Base-by-base conservation (phyloP, 2,888 invertebrate species). In the Unio delphinus region DNA sequence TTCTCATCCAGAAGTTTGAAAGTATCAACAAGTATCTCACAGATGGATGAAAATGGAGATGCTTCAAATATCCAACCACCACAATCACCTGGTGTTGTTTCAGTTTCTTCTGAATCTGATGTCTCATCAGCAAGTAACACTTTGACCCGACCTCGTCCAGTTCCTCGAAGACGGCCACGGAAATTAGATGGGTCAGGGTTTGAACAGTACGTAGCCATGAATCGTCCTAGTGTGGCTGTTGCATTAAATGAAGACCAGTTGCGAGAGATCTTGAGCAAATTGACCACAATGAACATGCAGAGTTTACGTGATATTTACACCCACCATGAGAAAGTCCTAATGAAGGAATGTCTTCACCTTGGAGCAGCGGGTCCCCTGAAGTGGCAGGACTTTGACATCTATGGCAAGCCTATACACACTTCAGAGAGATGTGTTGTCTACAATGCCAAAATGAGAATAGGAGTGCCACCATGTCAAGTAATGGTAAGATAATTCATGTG, bases 121-220 rank as follows among this genome's bases (percentile, higher is more conserved):
- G 74, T 83, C 17, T 79, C 82, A 2, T 79, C 80, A 11, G 79
- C 80, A 23, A 76, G 72, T 34, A 80, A 79, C 62, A 85, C 84
- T 23, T 69, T 84, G 55, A 80, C 82, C 26, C 72, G 86, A 73
- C 86, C 86, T 8, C 73, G 81, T 57, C 86, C 86, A 8, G 77
- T 82, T 61, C 86, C 86, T 5, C 66, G 86, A 28, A 76, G 79
- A 58, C 79, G 82, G 30, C 84, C 84, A 4, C 65, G 82, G 20
- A 71, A 71, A 26, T 73, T 78, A 4, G 81, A 83, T 26, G 80
- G 83, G 55, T 75, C 76, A 15, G 78, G 78, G 1, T 82, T 81
- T 28, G 86, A 87, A 67, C 86, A 86, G 64, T 87, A 87, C 65
- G 83, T 87, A 34, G 84, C 86, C 4, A 87, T 87, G 86, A 87